Evolutionary conservation across 2,888 invertebrate genomes (phyloP).

Genomic region (Acrobasis repandana): DNA sequence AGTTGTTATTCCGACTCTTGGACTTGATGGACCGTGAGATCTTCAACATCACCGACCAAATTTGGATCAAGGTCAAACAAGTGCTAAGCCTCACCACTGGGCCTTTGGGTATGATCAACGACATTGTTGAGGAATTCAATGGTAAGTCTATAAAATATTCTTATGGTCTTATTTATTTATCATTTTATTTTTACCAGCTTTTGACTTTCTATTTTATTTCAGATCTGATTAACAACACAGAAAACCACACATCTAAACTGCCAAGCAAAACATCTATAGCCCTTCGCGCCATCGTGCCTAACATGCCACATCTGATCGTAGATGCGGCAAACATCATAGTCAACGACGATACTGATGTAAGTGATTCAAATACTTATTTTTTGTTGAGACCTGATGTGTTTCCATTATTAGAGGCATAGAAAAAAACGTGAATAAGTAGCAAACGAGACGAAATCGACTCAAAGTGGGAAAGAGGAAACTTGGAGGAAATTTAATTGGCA

Average conservation of each 20-base stretch:
- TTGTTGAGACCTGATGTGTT: not conserved
- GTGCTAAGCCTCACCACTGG: slow-evolving; percentile 45
- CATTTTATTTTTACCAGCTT: no score
- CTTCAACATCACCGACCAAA: slow-evolving; percentile 51
- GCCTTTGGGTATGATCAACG: slow-evolving; percentile 54
- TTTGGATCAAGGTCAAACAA: slow-evolving; percentile 61
- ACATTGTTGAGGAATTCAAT: slow-evolving; percentile 46
- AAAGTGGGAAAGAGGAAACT: no score
- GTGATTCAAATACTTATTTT: slow-evolving; percentile 28
- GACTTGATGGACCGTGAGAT: slow-evolving; percentile 63
- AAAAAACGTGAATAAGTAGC: no score
- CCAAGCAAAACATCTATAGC: slow-evolving; percentile 50
- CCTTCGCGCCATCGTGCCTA: slow-evolving; percentile 47
- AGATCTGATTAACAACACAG: slow-evolving; percentile 48
- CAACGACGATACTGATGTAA: slow-evolving; percentile 56
- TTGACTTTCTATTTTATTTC: slow-evolving; percentile 22
- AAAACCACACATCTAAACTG: slow-evolving; percentile 39
- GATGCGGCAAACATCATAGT: slow-evolving; percentile 54
- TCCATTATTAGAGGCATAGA: no score
- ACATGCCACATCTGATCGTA: slow-evolving; percentile 53
- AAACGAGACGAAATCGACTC: no score
- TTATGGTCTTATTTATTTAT: no score
- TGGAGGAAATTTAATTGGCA: no score
- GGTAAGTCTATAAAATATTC: not conserved
- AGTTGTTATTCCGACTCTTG: slow-evolving; percentile 56